These are phyloP conservation scores for Eristalis tenax DNA, from an alignment of 2,888 invertebrate species.

Conservation along the genomic window DNA sequence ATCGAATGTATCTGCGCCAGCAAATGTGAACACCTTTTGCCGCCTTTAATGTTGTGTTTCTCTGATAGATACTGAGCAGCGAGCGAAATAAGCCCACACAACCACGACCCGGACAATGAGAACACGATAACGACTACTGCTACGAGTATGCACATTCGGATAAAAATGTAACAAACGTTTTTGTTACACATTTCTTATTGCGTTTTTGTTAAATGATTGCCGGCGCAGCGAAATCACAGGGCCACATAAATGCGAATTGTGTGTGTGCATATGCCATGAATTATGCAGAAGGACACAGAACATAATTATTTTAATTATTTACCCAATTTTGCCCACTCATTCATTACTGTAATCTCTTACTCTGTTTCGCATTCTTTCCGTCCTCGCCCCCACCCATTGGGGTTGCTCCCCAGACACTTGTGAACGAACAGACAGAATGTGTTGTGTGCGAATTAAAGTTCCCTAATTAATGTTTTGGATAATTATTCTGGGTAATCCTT, in stretches of 20 bases:
- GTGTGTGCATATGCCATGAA: background rate
- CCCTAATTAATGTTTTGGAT: conserved; percentile 32
- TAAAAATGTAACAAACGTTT: conserved; percentile 27
- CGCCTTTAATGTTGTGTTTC: conserved; percentile 37
- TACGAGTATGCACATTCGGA: conserved; percentile 7
- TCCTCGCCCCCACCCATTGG: too few relatives aligned
- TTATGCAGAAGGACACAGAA: conserved; percentile 8
- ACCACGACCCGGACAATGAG: background rate
- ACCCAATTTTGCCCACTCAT: conserved; percentile 32
- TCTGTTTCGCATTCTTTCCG: background rate
- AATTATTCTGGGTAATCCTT: conserved; percentile 17
- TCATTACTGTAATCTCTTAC: conserved; percentile 27
- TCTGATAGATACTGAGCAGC: conserved; percentile 37
- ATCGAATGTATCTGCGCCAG: conserved; percentile 15
- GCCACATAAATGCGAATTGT: background rate
- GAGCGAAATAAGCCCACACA: conserved; percentile 5
- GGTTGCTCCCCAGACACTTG: background rate
- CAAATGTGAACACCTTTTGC: conserved; percentile 51
- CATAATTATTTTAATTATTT: conserved; percentile 41
- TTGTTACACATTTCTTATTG: background rate
- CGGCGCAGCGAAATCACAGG: conserved; percentile 2
- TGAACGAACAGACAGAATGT: background rate
- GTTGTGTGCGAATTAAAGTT: conserved; percentile 33
- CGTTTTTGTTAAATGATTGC: conserved; percentile 21
- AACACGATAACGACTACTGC: background rate